These are phyloP conservation scores for Ophraella communa DNA, from an alignment of 2,888 invertebrate species.

Conservation along the genomic window DNA sequence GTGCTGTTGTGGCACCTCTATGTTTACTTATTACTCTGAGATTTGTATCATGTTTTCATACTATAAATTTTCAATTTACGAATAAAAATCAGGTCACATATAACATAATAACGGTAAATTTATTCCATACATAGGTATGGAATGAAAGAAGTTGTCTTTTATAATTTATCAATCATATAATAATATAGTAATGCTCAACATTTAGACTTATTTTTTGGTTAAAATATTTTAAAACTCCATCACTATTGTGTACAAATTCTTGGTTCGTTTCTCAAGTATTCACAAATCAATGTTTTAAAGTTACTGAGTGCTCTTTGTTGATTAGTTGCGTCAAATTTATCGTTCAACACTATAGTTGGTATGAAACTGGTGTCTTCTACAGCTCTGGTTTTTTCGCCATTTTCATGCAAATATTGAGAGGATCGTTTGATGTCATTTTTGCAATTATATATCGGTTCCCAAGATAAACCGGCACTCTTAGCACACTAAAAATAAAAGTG, in stretches of 20 bases:
- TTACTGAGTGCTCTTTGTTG: slow-evolving; percentile 36
- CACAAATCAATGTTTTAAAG: slow-evolving; percentile 42
- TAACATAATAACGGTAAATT: too few species aligned
- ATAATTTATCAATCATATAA: too few species aligned
- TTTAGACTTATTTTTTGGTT: too few species aligned
- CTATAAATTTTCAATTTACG: too few species aligned
- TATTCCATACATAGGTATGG: too few species aligned
- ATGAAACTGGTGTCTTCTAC: slow-evolving; percentile 53
- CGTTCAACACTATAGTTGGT: slow-evolving; percentile 59
- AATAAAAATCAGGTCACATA: too few species aligned
- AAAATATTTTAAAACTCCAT: too few species aligned
- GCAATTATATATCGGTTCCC: slow-evolving; percentile 48
- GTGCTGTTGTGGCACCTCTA: too few species aligned
- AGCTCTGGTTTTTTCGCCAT: slow-evolving; percentile 54
- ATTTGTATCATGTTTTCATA: too few species aligned
- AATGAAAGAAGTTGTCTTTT: too few species aligned
- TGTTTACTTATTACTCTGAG: too few species aligned
- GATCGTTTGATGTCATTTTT: slow-evolving; percentile 43
- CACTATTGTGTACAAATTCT: slow-evolving; percentile 27
- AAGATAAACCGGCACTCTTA: slow-evolving; percentile 41
- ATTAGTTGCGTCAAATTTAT: slow-evolving; percentile 40
- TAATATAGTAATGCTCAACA: too few species aligned
- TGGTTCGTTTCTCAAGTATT: slow-evolving; percentile 35
- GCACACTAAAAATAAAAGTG: slow-evolving; percentile 60
- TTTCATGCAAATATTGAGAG: slow-evolving; percentile 52